Evolutionary conservation across 2,797 vertebrate genomes (phyloP), one percentile per base, ranked within the genome.

Genomic region (Mus minutoides): DNA sequence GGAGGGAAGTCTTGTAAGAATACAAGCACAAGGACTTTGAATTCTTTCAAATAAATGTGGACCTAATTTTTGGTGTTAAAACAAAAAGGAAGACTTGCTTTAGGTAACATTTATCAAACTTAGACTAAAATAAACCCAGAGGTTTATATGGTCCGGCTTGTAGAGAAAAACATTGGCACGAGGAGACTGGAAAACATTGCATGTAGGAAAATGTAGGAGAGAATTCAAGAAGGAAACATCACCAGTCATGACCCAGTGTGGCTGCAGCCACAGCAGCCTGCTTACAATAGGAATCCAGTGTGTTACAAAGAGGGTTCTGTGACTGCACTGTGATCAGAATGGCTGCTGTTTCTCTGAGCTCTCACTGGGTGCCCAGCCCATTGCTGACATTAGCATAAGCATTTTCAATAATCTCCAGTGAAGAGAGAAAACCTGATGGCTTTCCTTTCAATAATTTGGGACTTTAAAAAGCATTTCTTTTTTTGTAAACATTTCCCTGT

Each of bases 151-250:
- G 92, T 94, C 94, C 91, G 78, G 92, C 96, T 84, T 95, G 94
- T 80, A 87, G 89, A 96, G 46, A 73, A 90, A 97, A 97, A 94
- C 88, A 37, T 82, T 98, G 97, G 96, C 97, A 75, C 13, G 49
- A 69, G 52, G 88, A 92, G 91, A 94, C 85, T 75, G 97, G 97
- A 97, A 98, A 85, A 97, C 67, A 94, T 67, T 62, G 93, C 96
- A 83, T 94, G 95, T 97, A 96, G 97, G 97, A 97, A 97, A 97
- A 93, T 97, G 96, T 90, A 89, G 24, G 64, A 91, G 86, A 92
- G 92, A 93, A 96, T 92, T 88, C 54, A 60, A 91, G 95, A 94
- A 96, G 97, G 95, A 96, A 96, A 96, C 88, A 87, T 91, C 94
- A 26, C 93, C 77, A 94, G 96, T 97, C 96, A 77, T 96, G 97